Conservation (phyloP, 2,113 vertebrate genomes). For the Macrotus californicus region DNA sequence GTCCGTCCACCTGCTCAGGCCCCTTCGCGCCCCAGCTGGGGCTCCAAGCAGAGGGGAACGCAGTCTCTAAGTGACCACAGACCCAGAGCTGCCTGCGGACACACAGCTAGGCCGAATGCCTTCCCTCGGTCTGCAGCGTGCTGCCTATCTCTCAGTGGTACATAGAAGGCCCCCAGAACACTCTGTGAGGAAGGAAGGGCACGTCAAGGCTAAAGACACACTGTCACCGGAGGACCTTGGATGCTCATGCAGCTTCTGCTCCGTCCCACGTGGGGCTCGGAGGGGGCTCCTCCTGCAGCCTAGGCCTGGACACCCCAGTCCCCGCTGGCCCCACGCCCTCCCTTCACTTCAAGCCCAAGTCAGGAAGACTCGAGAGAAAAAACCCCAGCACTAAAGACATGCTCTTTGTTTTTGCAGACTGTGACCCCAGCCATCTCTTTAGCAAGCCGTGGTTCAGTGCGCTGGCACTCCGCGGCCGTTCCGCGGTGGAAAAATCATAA, state of each 20-base stretch:
- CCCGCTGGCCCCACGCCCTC: constrained; percentile 38
- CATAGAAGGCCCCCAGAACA: constrained; percentile 46
- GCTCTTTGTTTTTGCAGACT: constrained; percentile 82
- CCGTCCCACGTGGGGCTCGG: constrained; percentile 33
- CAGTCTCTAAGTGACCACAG: neutral
- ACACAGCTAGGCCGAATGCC: neutral
- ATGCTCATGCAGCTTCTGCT: constrained; percentile 59
- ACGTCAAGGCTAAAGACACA: constrained; percentile 40
- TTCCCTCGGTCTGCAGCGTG: constrained; percentile 15
- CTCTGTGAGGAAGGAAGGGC: constrained; percentile 32
- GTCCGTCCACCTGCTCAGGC: neutral
- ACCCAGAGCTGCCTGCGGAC: neutral
- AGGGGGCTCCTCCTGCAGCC: constrained; percentile 57
- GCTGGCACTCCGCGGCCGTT: constrained; percentile 86
- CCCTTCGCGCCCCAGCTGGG: neutral
- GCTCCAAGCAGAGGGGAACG: neutral
- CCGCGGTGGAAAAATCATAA: constrained; percentile 87
- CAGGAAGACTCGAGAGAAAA: constrained; percentile 71
- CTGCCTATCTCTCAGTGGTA: constrained; percentile 67
- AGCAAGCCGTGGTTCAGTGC: constrained; percentile 87
- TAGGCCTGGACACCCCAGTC: neutral
- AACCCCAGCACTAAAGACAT: constrained; percentile 77
- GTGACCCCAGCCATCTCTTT: constrained; percentile 87
- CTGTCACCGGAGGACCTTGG: constrained; percentile 51
- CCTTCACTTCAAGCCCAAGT: constrained; percentile 64